phyloP scores from a whole-genome alignment of 2,797 vertebrate species.

The Pseudochromis fuscus region DNA sequence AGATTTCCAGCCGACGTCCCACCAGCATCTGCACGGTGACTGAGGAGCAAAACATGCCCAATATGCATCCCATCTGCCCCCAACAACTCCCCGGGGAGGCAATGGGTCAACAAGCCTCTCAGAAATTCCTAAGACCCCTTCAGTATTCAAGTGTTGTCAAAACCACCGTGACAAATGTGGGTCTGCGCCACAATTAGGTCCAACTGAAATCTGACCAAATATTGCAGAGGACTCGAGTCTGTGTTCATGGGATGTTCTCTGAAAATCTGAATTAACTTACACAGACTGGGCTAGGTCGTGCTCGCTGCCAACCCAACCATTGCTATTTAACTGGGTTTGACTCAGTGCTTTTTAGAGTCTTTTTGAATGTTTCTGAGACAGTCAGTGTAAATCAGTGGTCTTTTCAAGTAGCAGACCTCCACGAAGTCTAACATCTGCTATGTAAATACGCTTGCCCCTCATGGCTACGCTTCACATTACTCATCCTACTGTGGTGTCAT shows the following conservation, averaged over 20 bases:
- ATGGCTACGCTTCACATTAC: conserved; percentile 55
- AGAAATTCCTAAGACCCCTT: conserved; percentile 57
- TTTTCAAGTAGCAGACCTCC: conserved; percentile 81
- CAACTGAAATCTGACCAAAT: conserved; percentile 53
- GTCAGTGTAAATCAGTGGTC: conserved; percentile 68
- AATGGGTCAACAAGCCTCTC: conserved; percentile 54
- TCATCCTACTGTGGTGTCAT: conserved; percentile 49
- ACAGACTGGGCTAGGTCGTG: conserved; percentile 40
- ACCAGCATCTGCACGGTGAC: conserved; percentile 48
- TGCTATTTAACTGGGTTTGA: conserved; percentile 65
- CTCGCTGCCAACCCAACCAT: conserved; percentile 47
- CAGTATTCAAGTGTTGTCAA: conserved; percentile 56
- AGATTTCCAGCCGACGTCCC: conserved; percentile 62
- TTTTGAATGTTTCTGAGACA: conserved; percentile 63
- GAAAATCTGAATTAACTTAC: conserved; percentile 41
- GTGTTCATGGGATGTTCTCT: conserved; percentile 42
- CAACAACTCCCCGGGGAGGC: conserved; percentile 50
- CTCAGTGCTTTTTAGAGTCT: conserved; percentile 51
- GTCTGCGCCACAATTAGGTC: conserved; percentile 57
- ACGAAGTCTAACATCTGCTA: conserved; percentile 79
- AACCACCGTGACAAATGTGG: conserved; percentile 76
- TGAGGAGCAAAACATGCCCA: conserved; percentile 68
- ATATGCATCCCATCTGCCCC: conserved; percentile 68
- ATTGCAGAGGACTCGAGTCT: conserved; percentile 31
- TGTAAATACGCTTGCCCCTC: conserved; percentile 69